phyloP scores from a whole-genome alignment of 2,888 invertebrate species.

The Netelia melanura region DNA sequence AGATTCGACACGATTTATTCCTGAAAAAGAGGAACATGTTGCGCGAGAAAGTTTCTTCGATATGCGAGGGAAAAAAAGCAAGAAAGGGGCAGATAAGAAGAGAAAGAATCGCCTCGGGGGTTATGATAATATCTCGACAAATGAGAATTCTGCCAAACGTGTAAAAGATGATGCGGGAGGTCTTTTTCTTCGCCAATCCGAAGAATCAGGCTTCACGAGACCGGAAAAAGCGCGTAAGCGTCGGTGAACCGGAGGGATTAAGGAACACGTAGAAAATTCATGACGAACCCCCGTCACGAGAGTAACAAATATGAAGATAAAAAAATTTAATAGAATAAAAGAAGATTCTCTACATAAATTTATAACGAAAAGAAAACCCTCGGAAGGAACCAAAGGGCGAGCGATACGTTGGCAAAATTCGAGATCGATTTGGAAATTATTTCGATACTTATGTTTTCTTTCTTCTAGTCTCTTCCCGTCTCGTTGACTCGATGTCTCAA shows the following conservation, averaged over 20 bases:
- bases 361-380: neutral
- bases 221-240: neutral
- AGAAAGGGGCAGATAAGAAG: neutral
- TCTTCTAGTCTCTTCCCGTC: conserved; percentile 14
- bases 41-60: neutral
- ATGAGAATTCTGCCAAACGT: neutral
- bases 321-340: conserved; percentile 3
- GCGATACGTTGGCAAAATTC: neutral
- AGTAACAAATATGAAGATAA: neutral
- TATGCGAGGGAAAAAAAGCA: neutral
- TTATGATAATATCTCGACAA: conserved; percentile 10
- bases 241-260: neutral
- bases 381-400: neutral
- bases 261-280: neutral
- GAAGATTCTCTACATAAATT: neutral
- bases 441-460: conserved; percentile 16
- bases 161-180: neutral
- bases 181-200: neutral
- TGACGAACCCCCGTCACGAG: neutral
- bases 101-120: neutral
- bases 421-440: conserved; percentile 1
- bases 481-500: conserved; percentile 39
- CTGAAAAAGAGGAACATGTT: neutral
- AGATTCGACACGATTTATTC: neutral
- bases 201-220: neutral